Evolutionary conservation across 2,797 vertebrate genomes (phyloP).

Genomic region (Aselliscus stoliczkanus): DNA sequence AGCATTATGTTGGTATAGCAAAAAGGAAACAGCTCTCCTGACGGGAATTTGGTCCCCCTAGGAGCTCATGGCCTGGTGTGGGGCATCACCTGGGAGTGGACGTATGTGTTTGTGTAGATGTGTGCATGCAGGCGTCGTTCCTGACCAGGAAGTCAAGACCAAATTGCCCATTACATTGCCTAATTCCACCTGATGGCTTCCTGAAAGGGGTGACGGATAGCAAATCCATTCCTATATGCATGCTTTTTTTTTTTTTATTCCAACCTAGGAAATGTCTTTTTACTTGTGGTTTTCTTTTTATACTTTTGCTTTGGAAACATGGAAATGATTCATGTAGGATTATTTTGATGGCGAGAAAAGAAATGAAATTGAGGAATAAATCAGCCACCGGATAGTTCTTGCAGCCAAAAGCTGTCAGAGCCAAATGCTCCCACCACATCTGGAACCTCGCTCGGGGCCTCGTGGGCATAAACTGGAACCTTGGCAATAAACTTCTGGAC

Average conservation of each 20-base stretch:
- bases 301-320: constrained; percentile 53
- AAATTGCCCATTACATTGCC: constrained; percentile 12
- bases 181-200: not conserved
- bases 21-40: constrained; percentile 10
- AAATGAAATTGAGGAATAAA: constrained; percentile 54
- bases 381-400: constrained; percentile 23
- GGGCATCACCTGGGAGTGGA: not conserved
- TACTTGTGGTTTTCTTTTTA: not conserved
- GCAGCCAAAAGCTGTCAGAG: constrained; percentile 30
- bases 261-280: not conserved
- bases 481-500: constrained; percentile 38
- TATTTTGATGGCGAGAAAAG: constrained; percentile 14
- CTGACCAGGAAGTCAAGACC: not conserved
- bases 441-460: not conserved
- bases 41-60: not conserved
- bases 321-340: constrained; percentile 44
- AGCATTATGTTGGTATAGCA: constrained; percentile 36
- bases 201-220: constrained; percentile 17
- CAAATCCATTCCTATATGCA: not conserved
- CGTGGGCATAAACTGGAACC: constrained; percentile 57
- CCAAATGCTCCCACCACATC: not conserved
- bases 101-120: fast-evolving
- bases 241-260: not conserved
- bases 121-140: not conserved
- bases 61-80: not conserved